A percentile compares a stretch with the other conserved stretches of the same genome.
Conservation (phyloP, 1,140 invertebrate genomes). For the Listronotus oregonensis region DNA sequence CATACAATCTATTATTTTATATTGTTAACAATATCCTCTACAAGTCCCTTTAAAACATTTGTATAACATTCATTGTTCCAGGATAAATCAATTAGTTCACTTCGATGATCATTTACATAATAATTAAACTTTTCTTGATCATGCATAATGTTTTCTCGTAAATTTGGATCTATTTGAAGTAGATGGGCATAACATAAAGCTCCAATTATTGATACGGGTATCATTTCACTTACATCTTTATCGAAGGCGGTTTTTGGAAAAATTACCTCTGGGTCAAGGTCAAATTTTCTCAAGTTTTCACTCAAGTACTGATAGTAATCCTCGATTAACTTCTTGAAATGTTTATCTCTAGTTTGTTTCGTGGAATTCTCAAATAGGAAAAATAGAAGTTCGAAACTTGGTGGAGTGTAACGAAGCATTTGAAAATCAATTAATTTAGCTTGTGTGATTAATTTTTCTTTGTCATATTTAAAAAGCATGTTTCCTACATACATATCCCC, state of each 20-base stretch:
- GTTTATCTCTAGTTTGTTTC: constrained; percentile 47
- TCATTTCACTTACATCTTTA: constrained; percentile 1
- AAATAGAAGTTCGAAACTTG: constrained; percentile 60
- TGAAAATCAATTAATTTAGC: constrained; percentile 69
- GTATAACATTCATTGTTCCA: constrained; percentile 9
- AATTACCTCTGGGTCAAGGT: constrained; percentile 12
- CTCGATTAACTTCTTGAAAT: constrained; percentile 10
- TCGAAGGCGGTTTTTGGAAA: constrained; percentile 15
- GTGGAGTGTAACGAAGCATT: constrained; percentile 61
- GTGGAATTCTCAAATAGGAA: constrained; percentile 61
- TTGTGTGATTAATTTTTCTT: constrained; percentile 34
- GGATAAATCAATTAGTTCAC: constrained; percentile 1
- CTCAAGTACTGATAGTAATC: constrained; percentile 23
- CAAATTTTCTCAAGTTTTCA: constrained; percentile 4
- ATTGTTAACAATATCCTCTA: no score
- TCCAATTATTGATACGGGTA: not conserved
- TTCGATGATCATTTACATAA: not conserved
- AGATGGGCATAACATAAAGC: constrained; percentile 1
- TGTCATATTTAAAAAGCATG: constrained; percentile 63
- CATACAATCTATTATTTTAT: no score
- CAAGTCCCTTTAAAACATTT: no score
- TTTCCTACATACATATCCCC: constrained; percentile 69
- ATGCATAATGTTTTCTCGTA: constrained; percentile 6
- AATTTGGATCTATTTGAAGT: constrained; percentile 14
- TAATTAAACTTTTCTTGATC: constrained; percentile 15